phyloP scores from a whole-genome alignment of 1,140 invertebrate genomes.

The Microplitis demolitor region DNA sequence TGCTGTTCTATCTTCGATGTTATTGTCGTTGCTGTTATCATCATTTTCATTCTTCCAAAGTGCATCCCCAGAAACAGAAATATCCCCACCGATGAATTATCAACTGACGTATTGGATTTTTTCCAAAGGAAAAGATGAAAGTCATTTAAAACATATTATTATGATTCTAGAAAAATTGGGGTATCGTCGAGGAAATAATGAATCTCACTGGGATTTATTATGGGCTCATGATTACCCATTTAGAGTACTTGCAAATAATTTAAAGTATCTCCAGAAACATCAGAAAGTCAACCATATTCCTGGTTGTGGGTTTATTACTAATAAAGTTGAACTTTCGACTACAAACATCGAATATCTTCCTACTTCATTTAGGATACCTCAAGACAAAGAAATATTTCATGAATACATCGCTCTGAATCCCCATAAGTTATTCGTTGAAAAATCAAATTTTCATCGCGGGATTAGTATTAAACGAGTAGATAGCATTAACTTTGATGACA shows the following conservation, averaged over 20 bases:
- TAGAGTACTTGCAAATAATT: constrained; percentile 63
- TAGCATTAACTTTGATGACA: constrained; percentile 74
- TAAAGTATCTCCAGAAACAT: constrained; percentile 71
- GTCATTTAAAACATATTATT: constrained; percentile 80
- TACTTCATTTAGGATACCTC: constrained; percentile 85
- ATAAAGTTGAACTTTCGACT: constrained; percentile 90
- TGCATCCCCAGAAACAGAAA: no score
- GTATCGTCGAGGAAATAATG: constrained; percentile 67
- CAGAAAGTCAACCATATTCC: constrained; percentile 95
- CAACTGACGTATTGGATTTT: constrained; percentile 62
- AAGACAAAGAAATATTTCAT: constrained; percentile 74
- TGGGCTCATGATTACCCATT: constrained; percentile 97
- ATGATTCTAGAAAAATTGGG: constrained; percentile 75
- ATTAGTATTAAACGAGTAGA: constrained; percentile 77
- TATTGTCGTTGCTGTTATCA: no score
- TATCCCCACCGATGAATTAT: no score
- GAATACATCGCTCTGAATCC: constrained; percentile 73
- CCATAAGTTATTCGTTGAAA: constrained; percentile 83
- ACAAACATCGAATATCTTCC: constrained; percentile 76
- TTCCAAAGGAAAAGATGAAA: constrained; percentile 63
- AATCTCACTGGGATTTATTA: constrained; percentile 80
- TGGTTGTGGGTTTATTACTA: constrained; percentile 92
- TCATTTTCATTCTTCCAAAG: no score
- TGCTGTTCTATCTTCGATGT: no score
- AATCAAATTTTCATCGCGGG: constrained; percentile 90